Percentiles rank a stretch among this genome's conserved stretches.
These are phyloP conservation scores for Phyllostomus discolor DNA, from an alignment of 2,113 vertebrate genomes.

Conservation along the genomic window DNA sequence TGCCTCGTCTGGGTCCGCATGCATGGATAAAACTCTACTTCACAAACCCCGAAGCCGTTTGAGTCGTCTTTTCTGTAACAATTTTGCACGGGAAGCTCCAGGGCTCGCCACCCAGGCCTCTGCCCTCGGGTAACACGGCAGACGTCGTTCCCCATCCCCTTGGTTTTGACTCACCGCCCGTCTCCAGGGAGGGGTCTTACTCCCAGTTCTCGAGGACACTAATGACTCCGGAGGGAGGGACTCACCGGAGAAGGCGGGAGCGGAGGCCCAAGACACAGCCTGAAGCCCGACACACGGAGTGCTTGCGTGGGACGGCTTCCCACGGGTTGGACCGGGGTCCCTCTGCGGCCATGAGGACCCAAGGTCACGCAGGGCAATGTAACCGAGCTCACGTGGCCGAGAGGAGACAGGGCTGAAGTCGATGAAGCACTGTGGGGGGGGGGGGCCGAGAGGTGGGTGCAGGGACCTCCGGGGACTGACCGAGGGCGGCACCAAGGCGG, in stretches of 20 bases:
- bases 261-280: neutral
- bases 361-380: rapidly evolving
- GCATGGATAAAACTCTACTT: too few relatives aligned
- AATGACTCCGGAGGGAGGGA: neutral
- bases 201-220: neutral
- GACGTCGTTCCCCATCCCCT: neutral
- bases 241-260: neutral
- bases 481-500: neutral
- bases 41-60: too few relatives aligned
- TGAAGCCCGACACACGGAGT: neutral
- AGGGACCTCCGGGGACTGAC: neutral
- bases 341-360: rapidly evolving
- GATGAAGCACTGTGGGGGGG: too few relatives aligned
- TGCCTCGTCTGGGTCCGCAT: too few relatives aligned
- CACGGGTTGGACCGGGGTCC: rapidly evolving
- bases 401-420: rapidly evolving
- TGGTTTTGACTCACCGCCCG: neutral
- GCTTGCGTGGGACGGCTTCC: rapidly evolving
- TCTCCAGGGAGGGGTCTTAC: neutral
- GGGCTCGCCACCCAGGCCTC: too few relatives aligned
- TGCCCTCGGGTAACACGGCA: too few relatives aligned
- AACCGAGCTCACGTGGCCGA: rapidly evolving
- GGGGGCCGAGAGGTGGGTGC: neutral
- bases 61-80: too few relatives aligned
- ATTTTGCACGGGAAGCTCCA: neutral